Evolutionary conservation across 2,888 invertebrate species (phyloP), one percentile per base, ranked within the genome.

Genomic region (Morpho deidamia): DNA sequence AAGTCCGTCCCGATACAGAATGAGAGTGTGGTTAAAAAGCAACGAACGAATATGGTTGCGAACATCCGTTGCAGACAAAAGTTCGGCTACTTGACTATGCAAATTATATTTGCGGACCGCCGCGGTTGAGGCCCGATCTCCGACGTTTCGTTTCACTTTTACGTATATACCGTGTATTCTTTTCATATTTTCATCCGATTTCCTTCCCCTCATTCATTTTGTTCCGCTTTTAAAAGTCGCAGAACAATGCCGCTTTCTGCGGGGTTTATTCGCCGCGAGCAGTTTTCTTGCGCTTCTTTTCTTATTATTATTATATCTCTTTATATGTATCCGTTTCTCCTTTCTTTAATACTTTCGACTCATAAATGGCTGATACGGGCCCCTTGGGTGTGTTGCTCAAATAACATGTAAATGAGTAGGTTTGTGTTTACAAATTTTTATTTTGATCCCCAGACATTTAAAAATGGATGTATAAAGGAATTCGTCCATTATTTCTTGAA

Each of bases 101-200:
- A 90, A 90, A 90, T 90, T 90, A 89, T 89, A 90, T 90, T 90
- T 90, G 89, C 90, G 81, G 89, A 90, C 90, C 81, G 81, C 81
- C 79, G 76, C 80, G 80, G 74, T 76, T 75, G 81, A 78, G 83
- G 81, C 81, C 78, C 84, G 86, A 88, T 88, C 87, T 83, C 81
- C 81, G 74, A 78, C 84, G 76, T 87, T 88, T 77, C 90, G 81
- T 90, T 90, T 86, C 86, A 83, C 85, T 85, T 83, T 75, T 82
- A 76, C 78, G 78, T 83, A 78, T 63, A 80, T 79, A 86, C 78
- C 81, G 81, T 86, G 87, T 87, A 88, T 85, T 88, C 88, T 86
- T 86, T 89, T 88, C 87, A 89, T 90, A 88, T 89, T 89, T 89
- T 87, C 86, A 87, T 89, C 85, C 81, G 88, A 88, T 87, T 89